phyloP scores from a whole-genome alignment of 1,140 invertebrate species.

The Drosophila bipectinata region DNA sequence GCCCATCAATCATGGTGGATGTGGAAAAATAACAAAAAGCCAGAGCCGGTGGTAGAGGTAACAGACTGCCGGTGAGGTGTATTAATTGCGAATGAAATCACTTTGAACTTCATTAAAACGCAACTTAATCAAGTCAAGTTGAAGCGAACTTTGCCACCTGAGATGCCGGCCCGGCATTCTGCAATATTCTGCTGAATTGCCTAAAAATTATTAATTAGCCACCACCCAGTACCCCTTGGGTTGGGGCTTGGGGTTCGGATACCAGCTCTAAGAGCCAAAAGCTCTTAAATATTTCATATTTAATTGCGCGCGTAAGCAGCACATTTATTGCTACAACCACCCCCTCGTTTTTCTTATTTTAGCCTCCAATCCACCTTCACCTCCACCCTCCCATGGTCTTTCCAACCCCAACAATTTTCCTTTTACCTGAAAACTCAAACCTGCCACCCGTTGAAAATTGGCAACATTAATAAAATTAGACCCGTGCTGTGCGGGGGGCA shows the following conservation, averaged over 20 bases:
- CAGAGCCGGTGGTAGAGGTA: not conserved
- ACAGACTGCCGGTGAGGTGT: slow-evolving; percentile 25
- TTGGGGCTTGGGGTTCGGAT: not conserved
- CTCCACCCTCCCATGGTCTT: not conserved
- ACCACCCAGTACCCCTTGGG: not conserved
- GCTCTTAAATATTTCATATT: slow-evolving; percentile 80
- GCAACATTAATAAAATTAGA: slow-evolving; percentile 81
- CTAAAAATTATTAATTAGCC: slow-evolving; percentile 81
- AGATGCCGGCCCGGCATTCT: slow-evolving; percentile 2
- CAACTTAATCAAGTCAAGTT: slow-evolving; percentile 76
- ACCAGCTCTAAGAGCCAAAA: not conserved
- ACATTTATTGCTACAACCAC: slow-evolving; percentile 54
- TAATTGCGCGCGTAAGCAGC: slow-evolving; percentile 78
- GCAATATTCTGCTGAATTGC: slow-evolving; percentile 66
- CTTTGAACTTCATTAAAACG: slow-evolving; percentile 81
- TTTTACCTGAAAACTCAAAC: slow-evolving; percentile 13
- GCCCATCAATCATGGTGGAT: slow-evolving; percentile 32
- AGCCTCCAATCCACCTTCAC: not conserved
- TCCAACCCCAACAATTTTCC: slow-evolving; percentile 21
- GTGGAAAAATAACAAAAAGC: not conserved
- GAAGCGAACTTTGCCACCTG: slow-evolving; percentile 55
- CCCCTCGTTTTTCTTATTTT: not conserved
- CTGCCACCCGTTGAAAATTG: slow-evolving; percentile 68
- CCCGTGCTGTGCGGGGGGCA: slow-evolving; percentile 10
- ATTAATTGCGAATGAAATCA: slow-evolving; percentile 78